Conservation (phyloP, 2,113 vertebrate species). For the Podarcis raffonei region DNA sequence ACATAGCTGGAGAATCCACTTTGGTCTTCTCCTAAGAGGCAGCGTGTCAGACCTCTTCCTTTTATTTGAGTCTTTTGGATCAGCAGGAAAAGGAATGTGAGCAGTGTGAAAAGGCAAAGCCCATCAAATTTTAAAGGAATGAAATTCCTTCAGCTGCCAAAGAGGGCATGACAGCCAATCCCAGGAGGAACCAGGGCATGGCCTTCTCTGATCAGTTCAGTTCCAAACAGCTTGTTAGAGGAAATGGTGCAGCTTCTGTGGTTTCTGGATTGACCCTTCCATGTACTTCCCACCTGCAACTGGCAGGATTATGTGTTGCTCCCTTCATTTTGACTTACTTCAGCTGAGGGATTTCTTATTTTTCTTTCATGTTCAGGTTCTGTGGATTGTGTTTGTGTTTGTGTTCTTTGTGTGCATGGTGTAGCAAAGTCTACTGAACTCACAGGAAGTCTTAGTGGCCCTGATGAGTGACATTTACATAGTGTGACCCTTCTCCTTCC, state of each 20-base stretch:
- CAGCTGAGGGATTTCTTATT: not conserved
- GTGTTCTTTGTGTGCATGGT: too few species aligned
- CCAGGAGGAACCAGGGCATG: constrained; percentile 39
- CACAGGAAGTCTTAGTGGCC: not conserved
- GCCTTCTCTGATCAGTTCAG: constrained; percentile 37
- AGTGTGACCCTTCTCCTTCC: too few species aligned
- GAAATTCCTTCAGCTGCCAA: constrained; percentile 54
- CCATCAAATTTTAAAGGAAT: constrained; percentile 65
- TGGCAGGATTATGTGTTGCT: constrained; percentile 23
- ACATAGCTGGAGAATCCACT: not conserved
- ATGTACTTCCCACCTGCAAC: not conserved
- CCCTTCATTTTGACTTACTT: not conserved
- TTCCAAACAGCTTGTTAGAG: constrained; percentile 59
- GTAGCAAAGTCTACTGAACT: not conserved
- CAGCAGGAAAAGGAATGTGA: constrained; percentile 40
- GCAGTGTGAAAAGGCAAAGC: constrained; percentile 47
- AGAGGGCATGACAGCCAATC: constrained; percentile 34
- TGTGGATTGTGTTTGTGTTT: not conserved
- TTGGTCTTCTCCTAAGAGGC: not conserved
- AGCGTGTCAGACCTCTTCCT: not conserved
- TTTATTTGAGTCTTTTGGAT: accelerated
- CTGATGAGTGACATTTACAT: too few species aligned
- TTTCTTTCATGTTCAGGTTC: not conserved
- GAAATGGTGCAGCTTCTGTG: not conserved
- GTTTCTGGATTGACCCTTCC: constrained; percentile 2